These are phyloP conservation scores for Drosophila quinaria DNA, from an alignment of 2,888 invertebrate genomes.

Conservation along the genomic window DNA sequence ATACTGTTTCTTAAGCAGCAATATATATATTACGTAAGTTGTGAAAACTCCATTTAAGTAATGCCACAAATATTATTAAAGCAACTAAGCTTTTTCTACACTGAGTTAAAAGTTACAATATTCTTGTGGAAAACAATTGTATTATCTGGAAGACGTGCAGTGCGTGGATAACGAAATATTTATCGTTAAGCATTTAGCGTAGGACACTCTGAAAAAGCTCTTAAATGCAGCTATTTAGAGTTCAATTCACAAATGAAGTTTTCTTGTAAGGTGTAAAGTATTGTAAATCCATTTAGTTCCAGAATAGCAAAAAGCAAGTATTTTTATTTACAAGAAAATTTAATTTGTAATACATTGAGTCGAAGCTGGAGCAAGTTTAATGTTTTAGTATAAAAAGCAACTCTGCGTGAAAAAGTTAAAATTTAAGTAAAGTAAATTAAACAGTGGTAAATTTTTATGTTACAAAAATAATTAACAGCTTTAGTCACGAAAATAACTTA, in stretches of 20 bases:
- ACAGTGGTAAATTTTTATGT: conserved; percentile 5
- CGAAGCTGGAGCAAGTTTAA: no score
- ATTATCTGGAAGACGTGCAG: background rate
- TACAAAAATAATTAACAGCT: conserved; percentile 15
- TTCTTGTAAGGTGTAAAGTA: conserved; percentile 8
- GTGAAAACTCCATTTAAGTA: background rate
- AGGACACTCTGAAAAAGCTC: conserved; percentile 42
- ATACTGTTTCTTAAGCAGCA: conserved; percentile 15
- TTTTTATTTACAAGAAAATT: background rate
- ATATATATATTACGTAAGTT: background rate
- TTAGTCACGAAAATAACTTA: conserved; percentile 10
- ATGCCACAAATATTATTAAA: background rate
- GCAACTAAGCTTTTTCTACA: background rate
- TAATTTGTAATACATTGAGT: background rate
- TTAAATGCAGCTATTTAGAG: conserved; percentile 15
- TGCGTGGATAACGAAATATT: background rate
- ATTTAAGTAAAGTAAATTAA: background rate
- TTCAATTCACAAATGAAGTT: conserved; percentile 19
- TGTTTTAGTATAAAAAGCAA: background rate
- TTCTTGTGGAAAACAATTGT: background rate
- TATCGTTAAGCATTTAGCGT: background rate
- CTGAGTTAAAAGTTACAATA: background rate
- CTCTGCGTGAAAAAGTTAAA: background rate
- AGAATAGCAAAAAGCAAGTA: background rate
- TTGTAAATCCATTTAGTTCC: background rate